Evolutionary conservation across 2,888 invertebrate genomes (phyloP), one percentile per base, ranked within the genome.

Genomic region (Orthosia cruda): DNA sequence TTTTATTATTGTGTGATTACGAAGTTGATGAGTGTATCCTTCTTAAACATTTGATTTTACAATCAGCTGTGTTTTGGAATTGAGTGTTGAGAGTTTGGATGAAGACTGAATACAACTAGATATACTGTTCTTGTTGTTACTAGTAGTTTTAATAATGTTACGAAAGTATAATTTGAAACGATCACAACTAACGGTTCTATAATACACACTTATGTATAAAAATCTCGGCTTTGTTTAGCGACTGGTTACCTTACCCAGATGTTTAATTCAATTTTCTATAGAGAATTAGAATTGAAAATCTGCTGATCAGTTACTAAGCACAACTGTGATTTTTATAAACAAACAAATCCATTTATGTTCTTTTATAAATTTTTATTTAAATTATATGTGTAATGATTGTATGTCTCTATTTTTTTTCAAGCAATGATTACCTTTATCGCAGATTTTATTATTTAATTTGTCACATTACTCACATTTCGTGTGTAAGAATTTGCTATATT

Each of bases 101-200:
- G 96, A 96, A 96, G 96, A 96, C 96, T 96, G 96, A 96, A 90
- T 94, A 92, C 85, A 70, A 81, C 78, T 93, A 94, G 91, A 91
- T 89, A 32, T 84, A 77, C 62, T 83, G 74, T 81, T 75, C 80
- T 83, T 85, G 83, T 87, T 89, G 83, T 85, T 88, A 81, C 74
- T 87, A 83, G 79, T 86, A 86, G 86, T 84, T 83, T 81, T 79
- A 84, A 86, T 80, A 69, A 67, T 86, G 81, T 83, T 88, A 84
- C 52, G 61, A 74, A 84, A 78, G 77, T 76, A 63, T 72, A 63
- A 63, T 82, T 81, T 73, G 74, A 81, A 71, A 77, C 67, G 26
- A 70, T 77, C 75, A 81, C 80, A 79, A 81, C 72, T 75, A 71
- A 68, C 59, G 54, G 72, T 88, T 80, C 77, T 80, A 71, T 66